Evolutionary conservation across 2,888 invertebrate species (phyloP), one percentile per base, ranked within the genome.

Genomic region (Myathropa florea): DNA sequence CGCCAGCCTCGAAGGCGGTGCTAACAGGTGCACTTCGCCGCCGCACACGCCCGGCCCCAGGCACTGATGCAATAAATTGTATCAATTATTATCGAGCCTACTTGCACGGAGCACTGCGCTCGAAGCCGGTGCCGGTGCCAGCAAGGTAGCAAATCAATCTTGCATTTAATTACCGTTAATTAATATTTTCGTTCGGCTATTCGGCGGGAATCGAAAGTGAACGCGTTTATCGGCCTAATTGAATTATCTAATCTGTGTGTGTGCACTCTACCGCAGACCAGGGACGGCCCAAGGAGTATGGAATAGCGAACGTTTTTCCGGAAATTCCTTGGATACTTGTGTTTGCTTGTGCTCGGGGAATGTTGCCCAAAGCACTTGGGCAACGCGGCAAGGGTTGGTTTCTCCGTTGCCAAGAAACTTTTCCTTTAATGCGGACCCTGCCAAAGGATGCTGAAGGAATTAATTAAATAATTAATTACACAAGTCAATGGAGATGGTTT

Each of bases 381-480:
- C 33, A 33, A 12, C 33, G 12, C 33, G 33, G 33, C 14, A 18
- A 9, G 24, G 76, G 81, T 71, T 39, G 46, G 72, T n/a, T 70
- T 63, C 76, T 23, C 46, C 21, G 72, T 77, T 68, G 72, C 77
- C 28, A 53, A 68, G 68, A 82, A 85, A 85, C 28, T 82, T 85
- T 85, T 73, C 82, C 85, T 85, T 85, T 85, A 82, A 85, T 85
- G 85, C 82, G 77, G 72, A 67, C 36, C 28, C 24, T 26, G 39
- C 60, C 70, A 70, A 82, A 64, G 82, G 82, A 60, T 73, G 64
- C 12, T 18, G 3, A 10, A 30, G 28, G 64, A 85, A 82, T 85
- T 82, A 85, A 85, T 85, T 85, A 77, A 85, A 85, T 77, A 67
- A 85, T 81, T 81, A 77, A 57, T 71, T 64, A 46, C n/a, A 55